Base-by-base conservation (phyloP, 2,113 vertebrate genomes). In the Tyrannus savana region DNA sequence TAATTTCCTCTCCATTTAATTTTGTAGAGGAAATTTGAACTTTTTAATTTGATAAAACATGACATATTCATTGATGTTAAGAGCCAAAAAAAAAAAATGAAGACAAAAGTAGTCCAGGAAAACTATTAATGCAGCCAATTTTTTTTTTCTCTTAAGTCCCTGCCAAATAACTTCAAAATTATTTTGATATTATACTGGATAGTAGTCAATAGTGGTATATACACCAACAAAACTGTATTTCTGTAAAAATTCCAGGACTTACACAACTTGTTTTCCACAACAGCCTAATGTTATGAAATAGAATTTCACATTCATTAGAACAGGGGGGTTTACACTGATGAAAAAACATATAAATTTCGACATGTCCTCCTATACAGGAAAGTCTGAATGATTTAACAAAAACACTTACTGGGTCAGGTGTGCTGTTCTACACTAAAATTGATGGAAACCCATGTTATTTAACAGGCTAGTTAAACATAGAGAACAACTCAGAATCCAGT, bases 391-490 rank as follows among this genome's bases (percentile, higher is more conserved):
- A 92, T 89, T 95, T 96, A 96, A 95, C 87, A 97, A 96, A 78
- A 74, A 50, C 56, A 64, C 12, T 93, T 49, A 96, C 92, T 39
- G 31, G 66, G 31, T 92, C 91, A 95, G 87, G 56, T 91, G 75
- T 66, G 94, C 92, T 89, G 41, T 89, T 84, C 93, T 95, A 97
- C 93, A 97, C 84, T 95, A 92, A 96, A 58, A 81, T 55, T 78
- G 24, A 91, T 14, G 50, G 35, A 87, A 93, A 96, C 35, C 15
- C 87, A 92, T 17, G 72, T 93, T 90, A 95, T 77, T 88, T 37
- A 41, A 86, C 62, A 90, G 77, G 55, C 63, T 95, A 84, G 31
- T 60, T 87, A 84, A 96, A 96, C 63, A 95, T 14, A 96, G 53
- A 93, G 89, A 97, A 95, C 23, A 95, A 84, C n/a, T 71, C 66